A percentile compares a stretch with the other conserved stretches of the same genome.
phyloP scores from a whole-genome alignment of 2,113 vertebrate genomes.

The Centropristis striata region DNA sequence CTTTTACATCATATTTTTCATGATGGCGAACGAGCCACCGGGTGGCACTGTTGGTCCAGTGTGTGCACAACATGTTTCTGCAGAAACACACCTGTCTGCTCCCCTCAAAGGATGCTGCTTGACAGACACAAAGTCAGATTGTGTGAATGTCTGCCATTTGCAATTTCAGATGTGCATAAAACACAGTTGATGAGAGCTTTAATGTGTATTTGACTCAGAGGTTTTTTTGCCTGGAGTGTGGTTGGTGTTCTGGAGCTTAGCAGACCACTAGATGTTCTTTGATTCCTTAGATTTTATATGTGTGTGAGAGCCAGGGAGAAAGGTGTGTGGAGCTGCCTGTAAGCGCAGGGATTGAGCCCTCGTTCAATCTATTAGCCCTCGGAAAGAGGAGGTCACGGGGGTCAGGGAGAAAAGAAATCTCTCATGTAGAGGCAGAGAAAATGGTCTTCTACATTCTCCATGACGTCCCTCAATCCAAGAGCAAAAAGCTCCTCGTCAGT shows the following conservation, averaged over 20 bases:
- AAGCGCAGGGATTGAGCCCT: constrained; percentile 21
- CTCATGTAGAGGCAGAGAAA: background rate
- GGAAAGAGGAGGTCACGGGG: constrained; percentile 37
- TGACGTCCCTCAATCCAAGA: background rate
- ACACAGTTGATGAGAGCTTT: constrained; percentile 16
- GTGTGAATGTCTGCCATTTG: constrained; percentile 29
- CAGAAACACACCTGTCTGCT: background rate
- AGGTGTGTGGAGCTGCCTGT: constrained; percentile 31
- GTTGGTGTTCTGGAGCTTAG: constrained; percentile 32
- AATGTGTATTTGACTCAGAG: background rate
- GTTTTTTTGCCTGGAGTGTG: background rate
- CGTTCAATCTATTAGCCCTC: constrained; percentile 43
- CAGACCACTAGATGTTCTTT: constrained; percentile 16
- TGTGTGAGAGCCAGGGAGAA: constrained; percentile 2
- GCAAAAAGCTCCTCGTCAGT: constrained; percentile 5
- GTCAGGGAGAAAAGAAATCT: constrained; percentile 34
- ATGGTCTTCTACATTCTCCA: background rate
- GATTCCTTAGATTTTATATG: constrained; percentile 7
- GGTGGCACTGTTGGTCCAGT: constrained; percentile 80
- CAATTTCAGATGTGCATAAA: constrained; percentile 38
- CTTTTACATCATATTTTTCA: background rate
- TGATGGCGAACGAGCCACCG: constrained; percentile 45
- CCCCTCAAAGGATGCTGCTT: constrained; percentile 8
- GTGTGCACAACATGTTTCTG: background rate
- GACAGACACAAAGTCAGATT: constrained; percentile 17